A percentile compares a stretch with the other conserved stretches of the same genome.
Evolutionary conservation across 2,888 invertebrate genomes (phyloP).

Genomic region (Ochropleura plecta): DNA sequence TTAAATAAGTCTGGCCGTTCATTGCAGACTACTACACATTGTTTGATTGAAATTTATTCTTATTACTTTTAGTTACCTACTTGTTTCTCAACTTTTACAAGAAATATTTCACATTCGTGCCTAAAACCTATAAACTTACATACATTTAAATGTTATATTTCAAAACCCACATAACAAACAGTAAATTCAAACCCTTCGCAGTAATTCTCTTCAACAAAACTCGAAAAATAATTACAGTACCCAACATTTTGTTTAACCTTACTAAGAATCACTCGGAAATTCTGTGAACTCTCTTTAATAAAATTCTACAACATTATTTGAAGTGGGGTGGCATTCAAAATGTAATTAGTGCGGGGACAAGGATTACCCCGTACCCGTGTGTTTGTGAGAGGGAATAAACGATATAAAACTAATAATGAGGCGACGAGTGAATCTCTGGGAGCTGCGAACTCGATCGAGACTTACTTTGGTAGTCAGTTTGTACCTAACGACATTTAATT

Average conservation of each 20-base stretch:
- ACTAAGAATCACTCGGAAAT: slow-evolving; percentile 35
- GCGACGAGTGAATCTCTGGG: slow-evolving; percentile 20
- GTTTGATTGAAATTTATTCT: not conserved
- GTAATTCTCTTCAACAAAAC: slow-evolving; percentile 13
- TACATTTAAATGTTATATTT: slow-evolving; percentile 12
- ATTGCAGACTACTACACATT: not conserved
- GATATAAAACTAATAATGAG: slow-evolving; percentile 65
- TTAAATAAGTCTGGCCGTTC: not conserved
- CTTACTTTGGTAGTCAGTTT: slow-evolving; percentile 15
- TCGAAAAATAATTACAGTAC: slow-evolving; percentile 39
- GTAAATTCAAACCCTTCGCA: slow-evolving; percentile 11
- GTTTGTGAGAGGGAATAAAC: slow-evolving; percentile 56
- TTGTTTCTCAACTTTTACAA: not conserved
- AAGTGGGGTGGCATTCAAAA: slow-evolving; percentile 65
- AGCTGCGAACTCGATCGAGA: slow-evolving; percentile 13
- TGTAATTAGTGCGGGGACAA: slow-evolving; percentile 69
- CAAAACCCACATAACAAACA: slow-evolving; percentile 10
- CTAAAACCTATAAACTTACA: not conserved
- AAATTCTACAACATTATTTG: slow-evolving; percentile 62
- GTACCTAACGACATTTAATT: slow-evolving; percentile 33
- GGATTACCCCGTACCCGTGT: slow-evolving; percentile 44
- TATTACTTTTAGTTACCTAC: no score
- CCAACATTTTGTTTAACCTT: slow-evolving; percentile 37
- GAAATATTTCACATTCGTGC: not conserved
- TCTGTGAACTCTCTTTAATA: slow-evolving; percentile 59